Conservation (phyloP, 1,140 invertebrate genomes). For the Agrilus planipennis region DNA sequence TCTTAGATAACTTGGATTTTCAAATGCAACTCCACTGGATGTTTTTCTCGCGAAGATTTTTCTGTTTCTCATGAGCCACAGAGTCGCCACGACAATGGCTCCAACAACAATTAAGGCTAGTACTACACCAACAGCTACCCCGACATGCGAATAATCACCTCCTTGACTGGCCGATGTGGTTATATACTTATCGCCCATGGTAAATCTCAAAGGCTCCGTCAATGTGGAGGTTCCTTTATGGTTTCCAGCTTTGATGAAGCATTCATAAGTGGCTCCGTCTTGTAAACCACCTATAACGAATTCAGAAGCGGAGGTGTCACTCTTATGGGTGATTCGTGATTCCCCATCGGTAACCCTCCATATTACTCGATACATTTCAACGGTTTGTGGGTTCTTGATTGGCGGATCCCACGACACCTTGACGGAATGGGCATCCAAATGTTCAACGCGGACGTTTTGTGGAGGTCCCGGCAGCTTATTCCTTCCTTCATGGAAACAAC, state of each 20-base stretch:
- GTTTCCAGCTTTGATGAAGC: slow-evolving; percentile 71
- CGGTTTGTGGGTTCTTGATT: slow-evolving; percentile 65
- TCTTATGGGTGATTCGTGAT: slow-evolving; percentile 19
- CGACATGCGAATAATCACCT: slow-evolving; percentile 38
- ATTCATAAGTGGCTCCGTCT: slow-evolving; percentile 61
- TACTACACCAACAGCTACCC: slow-evolving; percentile 52
- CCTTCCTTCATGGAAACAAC: slow-evolving; percentile 67
- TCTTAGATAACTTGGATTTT: slow-evolving; percentile 72
- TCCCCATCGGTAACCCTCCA: slow-evolving; percentile 39
- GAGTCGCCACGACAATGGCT: slow-evolving; percentile 45
- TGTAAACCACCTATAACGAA: slow-evolving; percentile 55
- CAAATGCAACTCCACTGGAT: slow-evolving; percentile 63
- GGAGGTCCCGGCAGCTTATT: slow-evolving; percentile 69
- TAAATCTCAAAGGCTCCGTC: slow-evolving; percentile 58
- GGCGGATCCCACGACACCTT: slow-evolving; percentile 63
- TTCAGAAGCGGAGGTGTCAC: slow-evolving; percentile 56
- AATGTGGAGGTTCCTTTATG: slow-evolving; percentile 62
- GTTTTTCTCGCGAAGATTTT: slow-evolving; percentile 43
- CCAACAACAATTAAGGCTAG: slow-evolving; percentile 52
- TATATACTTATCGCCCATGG: slow-evolving; percentile 55
- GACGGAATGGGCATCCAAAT: slow-evolving; percentile 45
- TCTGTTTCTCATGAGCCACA: slow-evolving; percentile 53
- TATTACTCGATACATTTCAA: slow-evolving; percentile 67
- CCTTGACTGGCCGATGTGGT: slow-evolving; percentile 43
- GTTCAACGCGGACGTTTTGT: slow-evolving; percentile 50